These are phyloP conservation scores for Heliconius himera DNA, from an alignment of 1,140 invertebrate species.

Conservation along the genomic window DNA sequence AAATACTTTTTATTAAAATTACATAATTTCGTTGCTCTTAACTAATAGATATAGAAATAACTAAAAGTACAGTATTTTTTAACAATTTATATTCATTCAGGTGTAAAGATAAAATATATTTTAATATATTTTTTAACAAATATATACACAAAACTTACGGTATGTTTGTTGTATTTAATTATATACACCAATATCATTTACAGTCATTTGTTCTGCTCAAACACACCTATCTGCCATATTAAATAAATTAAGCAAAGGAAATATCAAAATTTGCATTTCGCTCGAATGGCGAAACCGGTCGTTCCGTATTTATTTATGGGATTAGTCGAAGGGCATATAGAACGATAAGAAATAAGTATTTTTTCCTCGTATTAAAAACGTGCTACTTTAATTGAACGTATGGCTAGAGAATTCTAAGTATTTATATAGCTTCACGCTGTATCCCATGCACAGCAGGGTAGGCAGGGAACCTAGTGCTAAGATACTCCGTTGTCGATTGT, in stretches of 20 bases:
- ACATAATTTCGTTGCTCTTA: too few species aligned
- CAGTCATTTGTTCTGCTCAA: background rate
- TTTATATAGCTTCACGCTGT: background rate
- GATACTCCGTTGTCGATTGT: too few species aligned
- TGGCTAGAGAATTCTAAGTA: background rate
- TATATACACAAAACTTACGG: background rate
- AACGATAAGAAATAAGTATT: slow-evolving; percentile 38
- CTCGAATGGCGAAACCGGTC: slow-evolving; percentile 30
- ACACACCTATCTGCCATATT: background rate
- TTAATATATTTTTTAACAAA: background rate
- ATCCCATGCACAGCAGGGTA: too few species aligned
- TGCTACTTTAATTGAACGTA: background rate
- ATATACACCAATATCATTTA: background rate
- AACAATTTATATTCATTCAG: background rate
- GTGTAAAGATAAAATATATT: background rate
- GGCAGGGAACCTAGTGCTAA: too few species aligned
- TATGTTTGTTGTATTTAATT: background rate
- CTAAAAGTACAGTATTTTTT: background rate
- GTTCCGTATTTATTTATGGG: slow-evolving; percentile 60
- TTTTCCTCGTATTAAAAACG: slow-evolving; percentile 33
- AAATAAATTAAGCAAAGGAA: slow-evolving; percentile 44
- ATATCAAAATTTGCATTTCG: slow-evolving; percentile 54
- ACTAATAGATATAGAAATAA: too few species aligned
- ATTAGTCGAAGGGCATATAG: slow-evolving; percentile 52
- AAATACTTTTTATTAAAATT: too few species aligned